Evolutionary conservation across 2,113 vertebrate species (phyloP).

Genomic region (Puntigrus tetrazona): DNA sequence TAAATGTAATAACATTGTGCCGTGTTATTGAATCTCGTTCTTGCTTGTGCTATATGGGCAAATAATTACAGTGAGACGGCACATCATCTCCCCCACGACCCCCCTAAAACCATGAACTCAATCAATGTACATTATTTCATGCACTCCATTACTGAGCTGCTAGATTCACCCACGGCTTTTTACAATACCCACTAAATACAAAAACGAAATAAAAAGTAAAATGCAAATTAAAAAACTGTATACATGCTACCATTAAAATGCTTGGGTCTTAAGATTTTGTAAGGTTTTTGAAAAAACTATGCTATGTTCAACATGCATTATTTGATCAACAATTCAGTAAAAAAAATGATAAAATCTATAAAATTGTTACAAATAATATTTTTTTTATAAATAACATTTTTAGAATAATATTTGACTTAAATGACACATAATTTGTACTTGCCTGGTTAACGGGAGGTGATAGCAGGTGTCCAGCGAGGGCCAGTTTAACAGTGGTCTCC

Average conservation of each 20-base stretch:
- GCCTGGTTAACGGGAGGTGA: conserved; percentile 71
- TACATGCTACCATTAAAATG: neutral
- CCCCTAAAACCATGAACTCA: conserved; percentile 71
- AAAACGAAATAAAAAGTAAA: neutral
- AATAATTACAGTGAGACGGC: conserved; percentile 64
- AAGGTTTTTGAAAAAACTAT: neutral
- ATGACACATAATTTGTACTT: conserved; percentile 12
- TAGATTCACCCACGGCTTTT: conserved; percentile 62
- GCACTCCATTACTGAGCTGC: conserved; percentile 69
- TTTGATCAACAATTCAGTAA: neutral
- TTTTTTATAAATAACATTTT: too few relatives aligned
- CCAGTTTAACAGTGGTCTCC: conserved; percentile 84
- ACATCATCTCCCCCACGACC: conserved; percentile 61
- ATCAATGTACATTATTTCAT: conserved; percentile 76
- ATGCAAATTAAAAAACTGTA: neutral
- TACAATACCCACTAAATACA: conserved; percentile 2
- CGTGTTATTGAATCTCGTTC: conserved; percentile 68
- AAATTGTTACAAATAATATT: too few relatives aligned
- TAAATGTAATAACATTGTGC: conserved; percentile 67
- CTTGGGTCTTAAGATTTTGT: neutral
- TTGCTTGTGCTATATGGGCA: conserved; percentile 48
- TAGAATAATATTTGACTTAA: neutral
- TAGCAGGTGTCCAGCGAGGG: conserved; percentile 80
- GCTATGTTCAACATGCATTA: neutral
- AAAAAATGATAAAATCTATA: too few relatives aligned